Percentiles rank a stretch among this genome's conserved stretches.
Conservation (phyloP, 2,113 vertebrate species). For the Boleophthalmus pectinirostris region DNA sequence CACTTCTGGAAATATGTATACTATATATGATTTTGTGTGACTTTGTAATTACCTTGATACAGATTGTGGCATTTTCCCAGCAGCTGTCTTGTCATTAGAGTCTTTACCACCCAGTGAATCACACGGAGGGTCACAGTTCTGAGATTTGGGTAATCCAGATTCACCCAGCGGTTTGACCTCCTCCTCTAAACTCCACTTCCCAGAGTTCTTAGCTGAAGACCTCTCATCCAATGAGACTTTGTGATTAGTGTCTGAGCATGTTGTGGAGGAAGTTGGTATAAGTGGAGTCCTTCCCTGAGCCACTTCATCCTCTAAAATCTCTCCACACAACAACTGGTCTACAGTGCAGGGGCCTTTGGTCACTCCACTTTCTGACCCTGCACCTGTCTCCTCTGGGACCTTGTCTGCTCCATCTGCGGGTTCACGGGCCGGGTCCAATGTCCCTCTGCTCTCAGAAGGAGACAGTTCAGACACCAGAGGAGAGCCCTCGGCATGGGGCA, state of each 20-base stretch:
- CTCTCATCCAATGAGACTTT: conserved; percentile 64
- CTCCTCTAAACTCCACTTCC: conserved; percentile 53
- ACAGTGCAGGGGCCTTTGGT: conserved; percentile 56
- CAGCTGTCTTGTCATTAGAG: conserved; percentile 69
- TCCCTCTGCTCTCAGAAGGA: conserved; percentile 80
- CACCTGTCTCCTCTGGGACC: conserved; percentile 16
- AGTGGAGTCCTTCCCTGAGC: conserved; percentile 58
- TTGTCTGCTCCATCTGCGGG: conserved; percentile 23
- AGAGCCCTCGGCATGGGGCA: conserved; percentile 76
- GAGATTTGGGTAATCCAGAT: conserved; percentile 61
- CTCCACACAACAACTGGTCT: conserved; percentile 85
- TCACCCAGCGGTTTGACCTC: conserved; percentile 42
- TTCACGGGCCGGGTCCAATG: conserved; percentile 67
- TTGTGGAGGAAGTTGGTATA: conserved; percentile 54
- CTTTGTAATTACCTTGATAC: conserved; percentile 74
- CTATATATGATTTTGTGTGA: not conserved
- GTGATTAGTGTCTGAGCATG: conserved; percentile 33
- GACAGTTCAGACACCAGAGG: conserved; percentile 79
- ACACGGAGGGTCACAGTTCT: conserved; percentile 63
- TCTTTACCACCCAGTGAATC: conserved; percentile 79
- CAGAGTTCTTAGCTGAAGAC: conserved; percentile 41
- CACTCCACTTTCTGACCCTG: conserved; percentile 24
- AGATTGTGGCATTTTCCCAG: conserved; percentile 79
- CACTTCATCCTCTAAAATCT: conserved; percentile 72
- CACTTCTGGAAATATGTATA: not conserved